Conservation (phyloP, 1,140 invertebrate species). For the Zaprionus lachaisei region DNA sequence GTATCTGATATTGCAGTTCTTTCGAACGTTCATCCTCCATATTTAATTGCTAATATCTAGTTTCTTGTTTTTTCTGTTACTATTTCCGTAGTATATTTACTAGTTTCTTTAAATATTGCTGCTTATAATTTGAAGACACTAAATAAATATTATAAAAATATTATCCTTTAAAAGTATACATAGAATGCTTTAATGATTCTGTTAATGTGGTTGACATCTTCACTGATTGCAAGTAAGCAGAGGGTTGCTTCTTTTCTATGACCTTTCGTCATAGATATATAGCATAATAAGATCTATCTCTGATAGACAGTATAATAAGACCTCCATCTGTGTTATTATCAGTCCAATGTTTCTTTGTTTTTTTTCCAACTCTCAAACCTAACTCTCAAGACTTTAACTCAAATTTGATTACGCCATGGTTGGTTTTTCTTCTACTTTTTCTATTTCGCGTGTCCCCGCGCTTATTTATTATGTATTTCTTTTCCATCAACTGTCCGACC, state of each 20-base stretch:
- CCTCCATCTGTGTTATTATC: not conserved
- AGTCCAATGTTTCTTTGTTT: not conserved
- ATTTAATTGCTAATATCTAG: conserved; percentile 76
- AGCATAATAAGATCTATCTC: too few species aligned
- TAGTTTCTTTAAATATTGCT: too few species aligned
- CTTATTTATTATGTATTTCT: conserved; percentile 62
- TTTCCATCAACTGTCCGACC: conserved; percentile 52
- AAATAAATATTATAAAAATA: too few species aligned
- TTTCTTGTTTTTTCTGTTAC: conserved; percentile 27
- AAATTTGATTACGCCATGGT: conserved; percentile 66
- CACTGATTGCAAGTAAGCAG: not conserved
- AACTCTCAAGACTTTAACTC: not conserved
- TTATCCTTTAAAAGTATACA: too few species aligned
- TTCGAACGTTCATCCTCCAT: conserved; percentile 56
- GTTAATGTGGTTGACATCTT: conserved; percentile 4
- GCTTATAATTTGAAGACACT: too few species aligned
- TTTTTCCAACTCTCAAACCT: not conserved
- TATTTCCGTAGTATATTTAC: too few species aligned
- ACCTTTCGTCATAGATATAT: too few species aligned
- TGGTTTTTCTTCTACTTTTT: conserved; percentile 15
- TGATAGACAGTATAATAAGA: too few species aligned
- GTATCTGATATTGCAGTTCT: conserved; percentile 20
- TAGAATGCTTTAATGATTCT: too few species aligned
- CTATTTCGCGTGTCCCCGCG: not conserved
- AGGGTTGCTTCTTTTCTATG: too few species aligned